A percentile compares a stretch with the other conserved stretches of the same genome.
Conservation (phyloP, 2,888 invertebrate genomes). For the Spisula subtruncata region DNA sequence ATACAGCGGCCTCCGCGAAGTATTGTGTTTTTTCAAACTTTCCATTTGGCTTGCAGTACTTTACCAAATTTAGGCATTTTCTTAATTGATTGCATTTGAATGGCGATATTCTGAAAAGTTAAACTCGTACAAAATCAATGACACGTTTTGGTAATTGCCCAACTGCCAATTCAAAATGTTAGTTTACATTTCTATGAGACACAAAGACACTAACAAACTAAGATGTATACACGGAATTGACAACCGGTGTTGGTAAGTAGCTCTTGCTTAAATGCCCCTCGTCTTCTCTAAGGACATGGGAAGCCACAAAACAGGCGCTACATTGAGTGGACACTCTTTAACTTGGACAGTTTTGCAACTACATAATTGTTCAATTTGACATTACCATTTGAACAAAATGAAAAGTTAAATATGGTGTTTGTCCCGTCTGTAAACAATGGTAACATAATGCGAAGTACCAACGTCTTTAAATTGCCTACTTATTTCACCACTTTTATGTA, state of each 20-base stretch:
- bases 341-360: constrained; percentile 44
- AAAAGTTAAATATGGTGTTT: constrained; percentile 46
- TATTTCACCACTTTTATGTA: constrained; percentile 43
- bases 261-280: background rate
- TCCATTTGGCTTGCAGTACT: background rate
- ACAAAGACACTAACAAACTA: constrained; percentile 8
- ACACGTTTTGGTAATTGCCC: background rate
- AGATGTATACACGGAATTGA: constrained; percentile 1
- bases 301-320: background rate
- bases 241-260: background rate
- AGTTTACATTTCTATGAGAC: constrained; percentile 13
- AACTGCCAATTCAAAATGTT: constrained; percentile 30
- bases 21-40: constrained; percentile 14
- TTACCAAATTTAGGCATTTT: background rate
- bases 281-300: background rate
- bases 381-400: constrained; percentile 41
- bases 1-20: background rate
- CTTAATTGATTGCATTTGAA: background rate
- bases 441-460: constrained; percentile 38
- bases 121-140: background rate
- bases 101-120: background rate
- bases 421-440: constrained; percentile 42
- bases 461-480: constrained; percentile 44
- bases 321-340: constrained; percentile 6
- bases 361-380: constrained; percentile 59